Conservation (phyloP, 2,888 invertebrate genomes). For the Pyrochroa serraticornis region DNA sequence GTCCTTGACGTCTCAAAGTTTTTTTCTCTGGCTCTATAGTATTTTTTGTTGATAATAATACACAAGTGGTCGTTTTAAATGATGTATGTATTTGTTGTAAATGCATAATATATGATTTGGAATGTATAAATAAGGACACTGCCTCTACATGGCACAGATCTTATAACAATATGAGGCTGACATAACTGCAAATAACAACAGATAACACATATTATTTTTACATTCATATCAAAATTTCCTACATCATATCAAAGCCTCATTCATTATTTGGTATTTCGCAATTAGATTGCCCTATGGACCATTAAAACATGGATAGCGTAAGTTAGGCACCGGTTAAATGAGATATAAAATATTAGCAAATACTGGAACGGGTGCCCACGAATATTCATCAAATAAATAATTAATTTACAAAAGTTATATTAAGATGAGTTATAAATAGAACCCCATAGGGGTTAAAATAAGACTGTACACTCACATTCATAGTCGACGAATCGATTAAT, state of each 20-base stretch:
- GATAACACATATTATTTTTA: constrained; percentile 41
- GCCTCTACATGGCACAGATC: constrained; percentile 53
- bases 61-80: constrained; percentile 26
- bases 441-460: constrained; percentile 55
- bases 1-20: neutral
- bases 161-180: constrained; percentile 51
- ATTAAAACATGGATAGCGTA: constrained; percentile 54
- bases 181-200: constrained; percentile 43
- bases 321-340: constrained; percentile 42
- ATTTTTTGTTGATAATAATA: too few species aligned
- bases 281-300: constrained; percentile 48
- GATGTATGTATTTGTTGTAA: constrained; percentile 51
- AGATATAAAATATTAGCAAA: constrained; percentile 24
- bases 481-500: constrained; percentile 46
- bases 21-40: neutral
- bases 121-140: constrained; percentile 54
- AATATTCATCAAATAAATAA: constrained; percentile 55
- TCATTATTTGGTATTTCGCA: constrained; percentile 53
- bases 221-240: constrained; percentile 33
- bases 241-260: constrained; percentile 46
- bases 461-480: constrained; percentile 51
- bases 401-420: constrained; percentile 52
- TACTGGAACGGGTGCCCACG: constrained; percentile 30
- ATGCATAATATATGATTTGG: constrained; percentile 52
- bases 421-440: constrained; percentile 42